Base-by-base conservation (phyloP, 2,797 vertebrate genomes). In the Pseudochromis fuscus region DNA sequence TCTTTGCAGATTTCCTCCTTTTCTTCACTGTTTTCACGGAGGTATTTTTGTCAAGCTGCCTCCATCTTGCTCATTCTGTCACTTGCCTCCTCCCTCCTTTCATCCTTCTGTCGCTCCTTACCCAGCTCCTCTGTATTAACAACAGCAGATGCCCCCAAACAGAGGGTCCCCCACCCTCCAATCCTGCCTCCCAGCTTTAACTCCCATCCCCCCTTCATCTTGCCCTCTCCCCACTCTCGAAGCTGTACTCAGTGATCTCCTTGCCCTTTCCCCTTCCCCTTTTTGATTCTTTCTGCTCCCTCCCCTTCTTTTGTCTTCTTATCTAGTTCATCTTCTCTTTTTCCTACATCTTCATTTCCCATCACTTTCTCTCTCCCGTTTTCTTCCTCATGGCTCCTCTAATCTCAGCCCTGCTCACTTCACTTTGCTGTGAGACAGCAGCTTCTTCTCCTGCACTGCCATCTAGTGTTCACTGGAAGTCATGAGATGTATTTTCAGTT, bases 401-500 rank as follows among this genome's bases (percentile, higher is more conserved):
- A 28, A 0, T 33, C 33, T 70, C 24, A 48, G 21, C 18, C 30
- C 45, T 55, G 21, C 25, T 60, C 19, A 1, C 5, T 48, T 62
- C 18, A 1, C 21, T 73, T 57, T 27, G 19, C 30, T 56, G n/a
- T 1, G 1, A 33, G 0, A 60, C 21, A 56, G 18, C 21, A 23
- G 25, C 19, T 50, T 37, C 44, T 67, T 78, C 8, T 67, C 64
- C 82, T 87, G 60, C 31, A 69, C 77, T 84, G 84, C 71, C 89
- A 82, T 72, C 89, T 88, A 79, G 72, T 85, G 88, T 68, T 72
- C n/a, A 16, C 0, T 25, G 19, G 38, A 31, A 44, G 3, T 52
- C 7, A 62, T 30, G 15, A 21, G 0, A 7, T 1, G 28, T 48
- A 35, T 48, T 16, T 55, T 27, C 5, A 19, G 52, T 12, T 23